phyloP scores from a whole-genome alignment of 2,113 vertebrate genomes.

The Tetrao urogallus region DNA sequence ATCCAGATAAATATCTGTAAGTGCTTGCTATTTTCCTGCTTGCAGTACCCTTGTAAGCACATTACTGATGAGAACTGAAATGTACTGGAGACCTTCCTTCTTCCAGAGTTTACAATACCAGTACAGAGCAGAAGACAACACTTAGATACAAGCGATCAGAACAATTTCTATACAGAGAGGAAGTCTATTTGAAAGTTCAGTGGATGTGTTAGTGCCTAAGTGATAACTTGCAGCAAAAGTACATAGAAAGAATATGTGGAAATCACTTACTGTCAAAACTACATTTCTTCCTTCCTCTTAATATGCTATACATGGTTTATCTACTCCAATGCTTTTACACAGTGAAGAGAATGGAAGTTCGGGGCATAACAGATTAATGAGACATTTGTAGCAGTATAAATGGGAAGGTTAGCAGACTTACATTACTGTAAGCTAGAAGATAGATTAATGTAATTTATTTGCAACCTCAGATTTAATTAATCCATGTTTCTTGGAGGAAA shows the following conservation, averaged over 20 bases:
- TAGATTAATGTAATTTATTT: conserved; percentile 74
- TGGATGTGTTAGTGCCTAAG: conserved; percentile 7
- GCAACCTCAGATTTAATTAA: conserved; percentile 56
- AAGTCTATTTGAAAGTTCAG: conserved; percentile 55
- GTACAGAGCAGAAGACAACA: not conserved
- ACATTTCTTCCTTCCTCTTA: conserved; percentile 39
- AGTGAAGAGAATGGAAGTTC: conserved; percentile 32
- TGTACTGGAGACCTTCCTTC: not conserved
- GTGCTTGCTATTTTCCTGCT: not conserved
- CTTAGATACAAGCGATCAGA: not conserved
- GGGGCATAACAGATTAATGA: conserved; percentile 57
- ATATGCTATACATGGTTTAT: conserved; percentile 40
- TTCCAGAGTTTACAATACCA: not conserved
- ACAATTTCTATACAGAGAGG: not conserved
- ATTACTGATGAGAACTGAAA: not conserved
- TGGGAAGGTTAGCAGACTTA: conserved; percentile 54
- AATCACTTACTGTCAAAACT: conserved; percentile 64
- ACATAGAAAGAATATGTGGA: conserved; percentile 16
- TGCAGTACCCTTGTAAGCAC: not conserved
- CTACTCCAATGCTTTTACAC: conserved; percentile 16
- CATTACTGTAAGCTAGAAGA: conserved; percentile 62
- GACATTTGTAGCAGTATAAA: conserved; percentile 55
- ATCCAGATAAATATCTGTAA: not conserved
- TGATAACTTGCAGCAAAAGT: conserved; percentile 26
- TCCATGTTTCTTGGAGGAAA: conserved; percentile 60